Evolutionary conservation across 2,797 vertebrate genomes (phyloP).

Genomic region (Xiphophorus birchmanni): DNA sequence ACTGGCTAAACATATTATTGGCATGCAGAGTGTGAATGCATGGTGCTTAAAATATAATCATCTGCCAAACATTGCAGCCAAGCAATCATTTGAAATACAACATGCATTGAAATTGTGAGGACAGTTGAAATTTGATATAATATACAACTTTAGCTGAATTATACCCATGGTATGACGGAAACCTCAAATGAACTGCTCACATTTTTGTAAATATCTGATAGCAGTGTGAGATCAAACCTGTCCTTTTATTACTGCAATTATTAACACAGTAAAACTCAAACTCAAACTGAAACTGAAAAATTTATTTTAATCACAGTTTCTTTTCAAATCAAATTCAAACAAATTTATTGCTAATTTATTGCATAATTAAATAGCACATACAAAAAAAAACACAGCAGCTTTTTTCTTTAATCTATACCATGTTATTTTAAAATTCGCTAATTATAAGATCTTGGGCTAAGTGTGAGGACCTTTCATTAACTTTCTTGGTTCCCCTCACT

Average conservation of each 20-base stretch:
- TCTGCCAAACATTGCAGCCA: constrained; percentile 1
- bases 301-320: neutral
- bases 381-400: neutral
- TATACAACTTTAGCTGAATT: constrained; percentile 7
- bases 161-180: constrained; percentile 5
- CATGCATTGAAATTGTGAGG: neutral
- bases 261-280: neutral
- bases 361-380: neutral
- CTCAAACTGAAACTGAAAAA: neutral
- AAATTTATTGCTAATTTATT: neutral
- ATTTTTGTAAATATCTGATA: constrained; percentile 12
- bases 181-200: constrained; percentile 16
- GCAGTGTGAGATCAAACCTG: constrained; percentile 1
- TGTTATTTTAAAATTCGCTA: neutral
- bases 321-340: neutral
- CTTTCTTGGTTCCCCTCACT: neutral
- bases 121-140: neutral
- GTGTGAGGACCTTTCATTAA: neutral
- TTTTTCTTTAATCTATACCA: neutral
- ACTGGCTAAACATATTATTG: constrained; percentile 7
- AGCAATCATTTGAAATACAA: neutral
- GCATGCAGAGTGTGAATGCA: constrained; percentile 1
- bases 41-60: constrained; percentile 10
- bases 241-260: neutral
- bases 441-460: neutral